phyloP scores from a whole-genome alignment of 2,888 invertebrate species.

The Xylocampa areola region DNA sequence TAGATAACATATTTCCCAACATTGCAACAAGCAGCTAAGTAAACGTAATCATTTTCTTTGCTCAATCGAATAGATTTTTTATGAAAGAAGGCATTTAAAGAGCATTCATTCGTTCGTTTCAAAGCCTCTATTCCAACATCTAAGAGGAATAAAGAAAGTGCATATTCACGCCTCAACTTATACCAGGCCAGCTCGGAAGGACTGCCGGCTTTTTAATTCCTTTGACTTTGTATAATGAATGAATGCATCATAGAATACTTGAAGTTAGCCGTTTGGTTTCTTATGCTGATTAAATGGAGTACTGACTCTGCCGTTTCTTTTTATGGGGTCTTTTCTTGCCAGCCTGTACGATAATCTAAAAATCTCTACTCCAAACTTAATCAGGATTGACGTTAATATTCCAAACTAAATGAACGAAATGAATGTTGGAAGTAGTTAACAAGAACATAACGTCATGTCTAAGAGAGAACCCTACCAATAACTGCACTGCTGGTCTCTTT shows the following conservation, averaged over 20 bases:
- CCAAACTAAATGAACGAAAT: too few relatives aligned
- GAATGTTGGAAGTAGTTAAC: too few relatives aligned
- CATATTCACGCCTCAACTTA: conserved; percentile 48
- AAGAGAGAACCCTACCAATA: too few relatives aligned
- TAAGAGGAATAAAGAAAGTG: conserved; percentile 43
- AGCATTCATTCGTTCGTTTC: conserved; percentile 26
- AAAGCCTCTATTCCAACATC: conserved; percentile 11
- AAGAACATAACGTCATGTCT: too few relatives aligned
- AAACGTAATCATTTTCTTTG: conserved; percentile 27
- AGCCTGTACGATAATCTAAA: neutral
- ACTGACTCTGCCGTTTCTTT: neutral
- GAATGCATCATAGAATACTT: conserved; percentile 19
- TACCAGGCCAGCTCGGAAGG: conserved; percentile 20
- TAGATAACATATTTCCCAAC: conserved; percentile 4
- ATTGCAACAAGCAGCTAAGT: conserved; percentile 11
- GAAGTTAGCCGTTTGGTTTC: conserved; percentile 28
- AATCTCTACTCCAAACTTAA: too few relatives aligned
- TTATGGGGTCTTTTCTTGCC: neutral
- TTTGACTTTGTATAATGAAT: conserved; percentile 56
- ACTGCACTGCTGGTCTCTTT: too few relatives aligned
- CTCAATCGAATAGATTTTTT: conserved; percentile 31
- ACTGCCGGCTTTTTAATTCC: conserved; percentile 52
- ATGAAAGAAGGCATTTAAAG: conserved; percentile 34
- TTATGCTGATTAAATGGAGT: conserved; percentile 14
- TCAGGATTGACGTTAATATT: too few relatives aligned